Evolutionary conservation across 1,140 invertebrate genomes (phyloP).

Genomic region (Mamestra configurata): DNA sequence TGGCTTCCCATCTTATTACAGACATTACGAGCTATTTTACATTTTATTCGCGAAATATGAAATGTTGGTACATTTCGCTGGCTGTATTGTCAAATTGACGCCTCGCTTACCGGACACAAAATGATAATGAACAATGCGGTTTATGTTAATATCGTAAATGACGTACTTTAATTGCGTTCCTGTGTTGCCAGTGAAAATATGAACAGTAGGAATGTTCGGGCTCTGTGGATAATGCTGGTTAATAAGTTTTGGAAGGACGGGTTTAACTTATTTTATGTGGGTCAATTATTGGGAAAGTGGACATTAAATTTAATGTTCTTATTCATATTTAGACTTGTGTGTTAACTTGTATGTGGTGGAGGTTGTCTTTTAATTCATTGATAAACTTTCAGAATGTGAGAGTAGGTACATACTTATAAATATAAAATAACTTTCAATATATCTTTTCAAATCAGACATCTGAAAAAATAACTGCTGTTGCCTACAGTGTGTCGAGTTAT

Average conservation of each 20-base stretch:
- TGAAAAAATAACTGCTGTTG: too few relatives aligned
- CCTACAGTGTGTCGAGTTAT: too few relatives aligned
- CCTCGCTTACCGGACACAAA: conserved; percentile 40
- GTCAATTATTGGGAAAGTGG: too few relatives aligned
- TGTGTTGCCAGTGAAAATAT: conserved; percentile 28
- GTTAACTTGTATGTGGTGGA: too few relatives aligned
- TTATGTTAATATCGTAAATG: conserved; percentile 45
- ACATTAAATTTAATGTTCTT: too few relatives aligned
- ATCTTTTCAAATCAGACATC: too few relatives aligned
- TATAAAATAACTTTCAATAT: too few relatives aligned
- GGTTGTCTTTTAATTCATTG: too few relatives aligned
- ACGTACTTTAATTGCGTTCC: conserved; percentile 37
- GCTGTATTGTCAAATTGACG: conserved; percentile 41
- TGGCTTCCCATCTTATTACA: conserved; percentile 19
- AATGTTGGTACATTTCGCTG: conserved; percentile 22
- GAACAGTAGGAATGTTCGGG: neutral
- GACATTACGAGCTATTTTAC: conserved; percentile 31
- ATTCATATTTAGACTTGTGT: too few relatives aligned
- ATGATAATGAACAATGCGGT: conserved; percentile 47
- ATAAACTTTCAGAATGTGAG: too few relatives aligned
- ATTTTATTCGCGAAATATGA: conserved; percentile 47
- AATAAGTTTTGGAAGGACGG: neutral
- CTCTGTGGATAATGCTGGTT: neutral
- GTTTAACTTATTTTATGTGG: neutral
- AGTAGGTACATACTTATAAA: too few relatives aligned